Evolutionary conservation across 1,140 invertebrate species (phyloP).

Genomic region (Papilio glaucus): DNA sequence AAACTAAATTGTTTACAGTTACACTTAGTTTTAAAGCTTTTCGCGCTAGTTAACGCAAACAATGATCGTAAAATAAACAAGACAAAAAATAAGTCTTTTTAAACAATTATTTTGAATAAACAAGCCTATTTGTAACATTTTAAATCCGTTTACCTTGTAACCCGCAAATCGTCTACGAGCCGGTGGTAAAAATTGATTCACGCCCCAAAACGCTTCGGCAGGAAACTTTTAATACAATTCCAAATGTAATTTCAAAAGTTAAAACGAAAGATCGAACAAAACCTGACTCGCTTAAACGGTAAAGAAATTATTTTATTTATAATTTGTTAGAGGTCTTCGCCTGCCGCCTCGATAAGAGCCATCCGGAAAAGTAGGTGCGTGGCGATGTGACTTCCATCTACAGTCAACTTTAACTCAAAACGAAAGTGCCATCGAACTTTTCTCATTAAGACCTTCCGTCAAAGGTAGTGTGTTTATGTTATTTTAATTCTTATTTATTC

Average conservation of each 20-base stretch:
- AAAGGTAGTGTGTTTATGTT: constrained; percentile 78
- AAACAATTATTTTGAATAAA: constrained; percentile 1
- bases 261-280: constrained; percentile 58
- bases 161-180: constrained; percentile 45
- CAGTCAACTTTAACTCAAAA: constrained; percentile 77
- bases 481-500: constrained; percentile 69
- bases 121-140: constrained; percentile 26
- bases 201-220: constrained; percentile 51
- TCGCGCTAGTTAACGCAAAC: background rate
- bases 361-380: constrained; percentile 20
- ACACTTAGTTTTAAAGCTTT: background rate
- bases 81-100: background rate
- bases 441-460: constrained; percentile 79
- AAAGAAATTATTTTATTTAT: constrained; percentile 73
- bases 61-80: background rate
- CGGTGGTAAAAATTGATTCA: constrained; percentile 53
- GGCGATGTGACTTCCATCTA: constrained; percentile 40
- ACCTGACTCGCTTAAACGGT: constrained; percentile 45
- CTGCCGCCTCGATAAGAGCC: constrained; percentile 45
- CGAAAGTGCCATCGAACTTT: constrained; percentile 79
- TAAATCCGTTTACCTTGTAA: constrained; percentile 44
- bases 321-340: constrained; percentile 64
- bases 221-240: constrained; percentile 71
- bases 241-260: constrained; percentile 65
- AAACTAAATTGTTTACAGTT: background rate